Evolutionary conservation across 2,797 vertebrate genomes (phyloP).

Genomic region (Pampus argenteus): DNA sequence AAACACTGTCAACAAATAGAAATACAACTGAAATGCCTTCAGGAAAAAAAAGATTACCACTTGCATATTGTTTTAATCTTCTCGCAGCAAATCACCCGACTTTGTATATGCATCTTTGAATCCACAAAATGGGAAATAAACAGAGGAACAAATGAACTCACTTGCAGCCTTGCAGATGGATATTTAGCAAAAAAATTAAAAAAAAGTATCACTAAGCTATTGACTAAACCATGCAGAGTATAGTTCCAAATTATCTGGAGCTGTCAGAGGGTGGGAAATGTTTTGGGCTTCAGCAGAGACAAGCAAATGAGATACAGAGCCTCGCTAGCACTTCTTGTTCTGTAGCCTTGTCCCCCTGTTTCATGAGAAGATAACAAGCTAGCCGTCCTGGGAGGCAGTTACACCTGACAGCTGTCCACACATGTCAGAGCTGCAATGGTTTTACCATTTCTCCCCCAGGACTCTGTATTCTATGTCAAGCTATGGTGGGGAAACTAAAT

Average conservation of each 20-base stretch:
- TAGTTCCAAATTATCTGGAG: conserved; percentile 67
- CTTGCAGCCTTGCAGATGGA: conserved; percentile 55
- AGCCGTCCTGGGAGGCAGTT: conserved; percentile 74
- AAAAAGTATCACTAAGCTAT: conserved; percentile 55
- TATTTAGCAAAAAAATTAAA: conserved; percentile 57
- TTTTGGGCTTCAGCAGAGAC: conserved; percentile 64
- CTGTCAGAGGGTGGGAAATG: conserved; percentile 66
- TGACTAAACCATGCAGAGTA: conserved; percentile 55
- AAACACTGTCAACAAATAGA: conserved; percentile 87
- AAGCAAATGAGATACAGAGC: conserved; percentile 71
- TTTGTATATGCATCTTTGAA: conserved; percentile 19
- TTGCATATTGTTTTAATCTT: not conserved
- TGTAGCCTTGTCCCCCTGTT: conserved; percentile 63
- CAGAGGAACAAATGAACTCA: conserved; percentile 21
- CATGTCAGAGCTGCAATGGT: conserved; percentile 61
- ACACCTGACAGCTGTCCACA: conserved; percentile 79
- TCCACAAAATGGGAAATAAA: conserved; percentile 24
- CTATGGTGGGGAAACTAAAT: conserved; percentile 41
- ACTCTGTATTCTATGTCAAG: conserved; percentile 50
- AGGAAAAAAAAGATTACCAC: not conserved
- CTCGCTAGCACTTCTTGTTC: conserved; percentile 55
- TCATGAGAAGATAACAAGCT: conserved; percentile 77
- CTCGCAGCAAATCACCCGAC: not conserved
- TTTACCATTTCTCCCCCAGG: conserved; percentile 67
- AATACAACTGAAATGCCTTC: not conserved